phyloP scores from a whole-genome alignment of 1,140 invertebrate genomes.

The Penaeus vannamei region DNA sequence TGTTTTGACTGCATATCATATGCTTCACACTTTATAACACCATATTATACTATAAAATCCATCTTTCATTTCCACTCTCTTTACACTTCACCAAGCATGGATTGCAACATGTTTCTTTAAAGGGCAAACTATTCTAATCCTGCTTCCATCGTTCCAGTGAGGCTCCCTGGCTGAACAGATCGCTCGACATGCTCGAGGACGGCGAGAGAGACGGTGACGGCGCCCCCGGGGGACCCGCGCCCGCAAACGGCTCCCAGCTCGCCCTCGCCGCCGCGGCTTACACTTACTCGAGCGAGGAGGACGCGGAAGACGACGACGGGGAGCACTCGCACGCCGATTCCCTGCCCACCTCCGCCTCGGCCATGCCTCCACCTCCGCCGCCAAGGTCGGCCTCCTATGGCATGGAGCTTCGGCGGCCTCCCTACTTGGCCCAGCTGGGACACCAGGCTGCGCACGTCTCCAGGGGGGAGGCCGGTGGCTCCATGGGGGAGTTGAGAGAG shows the following conservation, averaged over 20 bases:
- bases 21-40: too few species aligned
- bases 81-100: too few species aligned
- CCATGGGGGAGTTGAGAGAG: neutral
- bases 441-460: constrained; percentile 18
- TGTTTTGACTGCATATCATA: too few species aligned
- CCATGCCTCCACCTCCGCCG: constrained; percentile 52
- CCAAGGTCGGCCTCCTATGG: constrained; percentile 60
- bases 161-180: constrained; percentile 62
- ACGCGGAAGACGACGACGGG: constrained; percentile 41
- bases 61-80: too few species aligned
- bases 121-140: neutral
- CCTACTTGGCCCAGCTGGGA: neutral
- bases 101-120: too few species aligned
- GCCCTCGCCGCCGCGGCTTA: constrained; percentile 55
- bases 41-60: too few species aligned
- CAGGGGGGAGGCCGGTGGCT: constrained; percentile 31
- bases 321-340: constrained; percentile 56
- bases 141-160: constrained; percentile 39
- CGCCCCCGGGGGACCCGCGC: neutral
- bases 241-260: neutral
- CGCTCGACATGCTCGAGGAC: constrained; percentile 63
- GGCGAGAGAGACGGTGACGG: neutral
- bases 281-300: constrained; percentile 61
- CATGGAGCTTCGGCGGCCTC: constrained; percentile 31
- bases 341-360: constrained; percentile 49